These are phyloP conservation scores for Morus bassanus DNA, from an alignment of 2,797 vertebrate genomes.

Conservation along the genomic window DNA sequence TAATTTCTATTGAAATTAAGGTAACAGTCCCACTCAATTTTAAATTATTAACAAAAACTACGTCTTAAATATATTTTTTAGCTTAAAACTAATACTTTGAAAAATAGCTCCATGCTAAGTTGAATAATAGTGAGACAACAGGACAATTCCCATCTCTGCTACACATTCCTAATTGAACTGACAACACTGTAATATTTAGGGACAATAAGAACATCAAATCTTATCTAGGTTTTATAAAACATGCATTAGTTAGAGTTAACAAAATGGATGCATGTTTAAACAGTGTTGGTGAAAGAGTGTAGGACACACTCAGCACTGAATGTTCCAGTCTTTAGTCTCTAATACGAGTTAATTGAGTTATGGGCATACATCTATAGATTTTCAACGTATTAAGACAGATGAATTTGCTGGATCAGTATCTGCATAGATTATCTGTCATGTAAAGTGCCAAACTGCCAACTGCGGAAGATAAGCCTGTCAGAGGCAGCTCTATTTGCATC, in stretches of 20 bases:
- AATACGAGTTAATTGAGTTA: not conserved
- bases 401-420: not conserved
- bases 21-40: not conserved
- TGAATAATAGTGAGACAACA: not conserved
- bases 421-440: conserved; percentile 28
- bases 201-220: fast-evolving
- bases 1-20: not conserved
- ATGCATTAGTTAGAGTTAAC: not conserved
- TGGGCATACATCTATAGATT: not conserved
- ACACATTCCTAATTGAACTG: not conserved
- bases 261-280: not conserved
- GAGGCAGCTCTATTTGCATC: not conserved
- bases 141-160: not conserved
- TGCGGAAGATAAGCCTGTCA: not conserved
- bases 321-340: not conserved
- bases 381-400: not conserved
- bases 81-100: not conserved
- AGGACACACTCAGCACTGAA: not conserved
- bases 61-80: not conserved
- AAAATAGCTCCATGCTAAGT: not conserved
- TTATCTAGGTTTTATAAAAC: not conserved
- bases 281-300: not conserved
- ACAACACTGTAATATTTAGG: not conserved
- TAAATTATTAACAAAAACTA: not conserved
- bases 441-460: not conserved